Base-by-base conservation (phyloP, 2,113 vertebrate genomes). In the Cyprinodon brontotheroides region DNA sequence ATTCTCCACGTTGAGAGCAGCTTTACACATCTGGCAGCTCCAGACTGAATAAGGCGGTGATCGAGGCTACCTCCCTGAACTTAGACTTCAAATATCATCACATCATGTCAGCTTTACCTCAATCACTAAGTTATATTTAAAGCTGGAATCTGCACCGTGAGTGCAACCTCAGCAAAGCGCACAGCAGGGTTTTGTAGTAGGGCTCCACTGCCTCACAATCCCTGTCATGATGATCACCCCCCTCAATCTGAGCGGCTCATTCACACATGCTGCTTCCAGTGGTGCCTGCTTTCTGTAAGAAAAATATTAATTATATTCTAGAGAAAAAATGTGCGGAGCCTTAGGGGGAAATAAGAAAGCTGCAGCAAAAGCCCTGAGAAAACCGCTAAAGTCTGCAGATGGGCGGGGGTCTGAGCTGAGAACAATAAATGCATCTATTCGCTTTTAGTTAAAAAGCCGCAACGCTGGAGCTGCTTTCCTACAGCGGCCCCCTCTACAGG, bases 401-500 rank as follows among this genome's bases (percentile, higher is more conserved):
- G 78, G 81, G 70, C 71, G 84, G 76, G 47, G 78, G 69, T 59
- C 71, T 9, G 59, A 39, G 67, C 65, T 1, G 87, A 85, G 86
- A 89, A 91, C 84, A 92, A 92, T 89, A 91, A 84, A 86, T 78
- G 78, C 29, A 75, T 11, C 74, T 67, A 67, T 71, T 86, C 61
- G 74, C 60, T 71, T 53, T 68, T 12, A 65, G 67, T 63, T 67
- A 59, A 75, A 83, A 79, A 75, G 47, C 90, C 81, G 87, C 86
- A 88, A 45, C 81, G 85, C 77, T 77, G 84, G 53, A 13, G 64
- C 80, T 78, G 83, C 78, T 79, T 72, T 74, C 78, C 36, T 73
- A 39, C 45, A 77, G 85, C 86, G 81, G 82, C 90, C 87, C 90
- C 91, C 91, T 92, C 92, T 89, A 65, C 89, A 92, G 93, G 93